These are phyloP conservation scores for Sarcoramphus papa DNA, from an alignment of 2,797 vertebrate species.

Conservation along the genomic window DNA sequence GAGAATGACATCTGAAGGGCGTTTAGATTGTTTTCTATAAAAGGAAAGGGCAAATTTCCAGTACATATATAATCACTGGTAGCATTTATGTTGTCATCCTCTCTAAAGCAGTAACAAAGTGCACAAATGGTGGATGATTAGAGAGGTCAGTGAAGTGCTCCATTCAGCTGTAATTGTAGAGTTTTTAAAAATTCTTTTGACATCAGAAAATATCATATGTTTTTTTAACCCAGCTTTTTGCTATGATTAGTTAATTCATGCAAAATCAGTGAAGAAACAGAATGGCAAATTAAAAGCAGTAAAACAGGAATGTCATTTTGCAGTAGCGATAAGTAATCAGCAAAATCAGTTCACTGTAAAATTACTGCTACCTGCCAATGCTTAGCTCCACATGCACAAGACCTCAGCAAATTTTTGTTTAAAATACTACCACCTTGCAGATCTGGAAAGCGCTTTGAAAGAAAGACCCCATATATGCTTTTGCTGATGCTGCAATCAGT, in stretches of 20 bases:
- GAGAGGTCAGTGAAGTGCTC: slow-evolving; percentile 58
- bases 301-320: neutral
- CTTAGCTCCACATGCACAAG: neutral
- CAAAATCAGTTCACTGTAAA: neutral
- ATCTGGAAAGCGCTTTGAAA: neutral
- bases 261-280: slow-evolving; percentile 31
- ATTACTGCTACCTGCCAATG: neutral
- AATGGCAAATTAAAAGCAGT: slow-evolving; percentile 36
- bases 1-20: slow-evolving; percentile 53
- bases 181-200: slow-evolving; percentile 53
- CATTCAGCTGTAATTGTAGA: slow-evolving; percentile 57
- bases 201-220: slow-evolving; percentile 42
- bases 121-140: slow-evolving; percentile 59
- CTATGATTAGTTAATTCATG: slow-evolving; percentile 60
- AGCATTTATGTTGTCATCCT: slow-evolving; percentile 64
- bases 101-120: slow-evolving; percentile 51
- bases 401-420: neutral
- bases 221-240: slow-evolving; percentile 51
- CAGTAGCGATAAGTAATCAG: neutral
- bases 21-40: slow-evolving; percentile 53
- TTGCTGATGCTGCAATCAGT: neutral
- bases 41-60: slow-evolving; percentile 62
- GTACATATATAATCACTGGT: slow-evolving; percentile 44
- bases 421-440: neutral
- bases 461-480: neutral